Evolutionary conservation across 1,140 invertebrate species (phyloP).

Genomic region (Paralvinella palmiformis): DNA sequence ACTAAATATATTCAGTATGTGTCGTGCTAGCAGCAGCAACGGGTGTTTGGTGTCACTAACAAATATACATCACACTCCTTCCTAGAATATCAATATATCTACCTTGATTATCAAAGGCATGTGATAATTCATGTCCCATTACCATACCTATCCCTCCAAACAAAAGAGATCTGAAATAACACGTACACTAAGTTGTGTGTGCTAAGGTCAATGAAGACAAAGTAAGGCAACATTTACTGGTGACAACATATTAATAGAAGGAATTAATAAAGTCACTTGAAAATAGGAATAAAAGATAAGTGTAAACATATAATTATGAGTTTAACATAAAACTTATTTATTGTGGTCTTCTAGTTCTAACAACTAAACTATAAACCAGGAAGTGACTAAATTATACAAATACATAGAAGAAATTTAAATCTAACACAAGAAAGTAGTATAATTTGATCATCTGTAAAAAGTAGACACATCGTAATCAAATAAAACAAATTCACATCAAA

Average conservation of each 20-base stretch:
- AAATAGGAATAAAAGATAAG: background rate
- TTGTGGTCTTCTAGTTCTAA: background rate
- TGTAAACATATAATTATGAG: background rate
- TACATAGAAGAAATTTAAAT: background rate
- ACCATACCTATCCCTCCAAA: constrained; percentile 56
- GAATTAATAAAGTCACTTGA: background rate
- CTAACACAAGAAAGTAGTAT: background rate
- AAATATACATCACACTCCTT: too few species aligned
- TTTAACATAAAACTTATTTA: background rate
- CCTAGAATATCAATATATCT: too few species aligned
- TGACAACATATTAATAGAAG: background rate
- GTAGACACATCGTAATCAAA: background rate
- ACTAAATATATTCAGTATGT: background rate
- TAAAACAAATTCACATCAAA: background rate
- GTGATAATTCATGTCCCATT: constrained; percentile 57
- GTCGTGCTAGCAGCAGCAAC: constrained; percentile 1
- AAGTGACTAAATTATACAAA: background rate
- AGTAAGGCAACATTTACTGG: background rate
- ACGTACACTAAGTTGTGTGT: background rate
- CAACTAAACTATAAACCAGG: background rate
- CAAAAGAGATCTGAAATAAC: constrained; percentile 5
- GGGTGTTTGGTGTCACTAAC: too few species aligned
- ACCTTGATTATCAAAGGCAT: constrained; percentile 55
- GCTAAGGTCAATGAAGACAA: background rate
- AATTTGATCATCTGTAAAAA: background rate